Percentiles rank a stretch among this genome's conserved stretches.
These are phyloP conservation scores for Anastatus disparis DNA, from an alignment of 1,140 invertebrate genomes.

Conservation along the genomic window DNA sequence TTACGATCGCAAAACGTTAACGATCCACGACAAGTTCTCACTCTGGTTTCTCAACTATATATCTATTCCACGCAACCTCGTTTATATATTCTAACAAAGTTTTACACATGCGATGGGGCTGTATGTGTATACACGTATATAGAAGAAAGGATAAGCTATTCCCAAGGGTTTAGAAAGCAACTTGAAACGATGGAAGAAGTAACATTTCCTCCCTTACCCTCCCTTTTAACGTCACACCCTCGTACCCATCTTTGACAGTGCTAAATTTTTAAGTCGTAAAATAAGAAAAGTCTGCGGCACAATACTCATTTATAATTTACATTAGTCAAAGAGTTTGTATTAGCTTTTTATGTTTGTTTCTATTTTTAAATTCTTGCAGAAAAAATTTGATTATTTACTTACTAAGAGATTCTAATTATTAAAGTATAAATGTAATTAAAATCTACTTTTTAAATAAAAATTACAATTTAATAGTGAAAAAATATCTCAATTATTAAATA, in stretches of 20 bases:
- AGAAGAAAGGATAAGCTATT: no score
- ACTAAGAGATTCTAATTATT: no score
- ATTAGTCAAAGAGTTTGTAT: no score
- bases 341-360: no score
- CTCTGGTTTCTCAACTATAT: neutral
- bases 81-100: conserved; percentile 5
- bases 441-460: no score
- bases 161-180: neutral
- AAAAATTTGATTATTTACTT: no score
- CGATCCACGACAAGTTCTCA: conserved; percentile 47
- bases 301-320: conserved; percentile 11
- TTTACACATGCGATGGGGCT: neutral
- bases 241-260: neutral
- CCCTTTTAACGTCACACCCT: neutral
- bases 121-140: neutral
- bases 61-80: neutral
- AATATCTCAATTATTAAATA: no score
- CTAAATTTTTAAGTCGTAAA: conserved; percentile 5
- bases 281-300: neutral
- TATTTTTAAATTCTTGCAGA: no score
- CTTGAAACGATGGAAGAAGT: neutral
- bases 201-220: no score
- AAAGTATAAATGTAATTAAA: no score
- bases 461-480: no score
- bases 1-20: conserved; percentile 46